phyloP scores from a whole-genome alignment of 2,113 vertebrate genomes.

The Nesoenas mayeri region DNA sequence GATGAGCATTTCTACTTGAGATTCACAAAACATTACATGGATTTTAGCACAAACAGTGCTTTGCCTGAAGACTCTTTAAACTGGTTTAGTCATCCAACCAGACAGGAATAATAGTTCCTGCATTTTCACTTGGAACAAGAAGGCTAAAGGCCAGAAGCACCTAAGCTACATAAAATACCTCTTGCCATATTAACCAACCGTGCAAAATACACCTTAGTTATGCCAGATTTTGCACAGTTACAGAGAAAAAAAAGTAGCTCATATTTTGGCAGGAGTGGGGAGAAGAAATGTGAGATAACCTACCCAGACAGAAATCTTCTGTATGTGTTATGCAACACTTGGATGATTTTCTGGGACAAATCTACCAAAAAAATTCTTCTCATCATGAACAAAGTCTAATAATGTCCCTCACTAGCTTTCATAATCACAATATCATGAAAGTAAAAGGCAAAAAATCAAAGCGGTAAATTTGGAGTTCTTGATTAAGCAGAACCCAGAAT shows the following conservation, averaged over 20 bases:
- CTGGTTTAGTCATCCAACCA: constrained; percentile 24
- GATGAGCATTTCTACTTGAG: not conserved
- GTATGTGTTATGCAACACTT: not conserved
- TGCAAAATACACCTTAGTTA: not conserved
- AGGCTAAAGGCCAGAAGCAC: not conserved
- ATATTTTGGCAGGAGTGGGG: not conserved
- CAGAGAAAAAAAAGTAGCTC: not conserved
- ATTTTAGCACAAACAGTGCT: constrained; percentile 7
- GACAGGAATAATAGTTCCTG: not conserved
- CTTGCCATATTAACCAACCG: not conserved
- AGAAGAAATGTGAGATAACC: not conserved
- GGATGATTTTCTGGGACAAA: not conserved
- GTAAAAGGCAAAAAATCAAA: not conserved
- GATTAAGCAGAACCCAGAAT: not conserved
- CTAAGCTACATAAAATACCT: not conserved
- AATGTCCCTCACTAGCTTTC: not conserved
- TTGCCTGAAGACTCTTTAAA: constrained; percentile 37
- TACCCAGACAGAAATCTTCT: not conserved
- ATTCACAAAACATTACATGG: not conserved
- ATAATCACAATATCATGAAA: not conserved
- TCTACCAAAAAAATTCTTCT: not conserved
- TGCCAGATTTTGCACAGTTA: not conserved
- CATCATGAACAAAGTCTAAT: not conserved
- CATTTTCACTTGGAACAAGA: not conserved
- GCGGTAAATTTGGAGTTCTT: not conserved